Evolutionary conservation across 2,888 invertebrate species (phyloP).

Genomic region (Tinea trinotella): DNA sequence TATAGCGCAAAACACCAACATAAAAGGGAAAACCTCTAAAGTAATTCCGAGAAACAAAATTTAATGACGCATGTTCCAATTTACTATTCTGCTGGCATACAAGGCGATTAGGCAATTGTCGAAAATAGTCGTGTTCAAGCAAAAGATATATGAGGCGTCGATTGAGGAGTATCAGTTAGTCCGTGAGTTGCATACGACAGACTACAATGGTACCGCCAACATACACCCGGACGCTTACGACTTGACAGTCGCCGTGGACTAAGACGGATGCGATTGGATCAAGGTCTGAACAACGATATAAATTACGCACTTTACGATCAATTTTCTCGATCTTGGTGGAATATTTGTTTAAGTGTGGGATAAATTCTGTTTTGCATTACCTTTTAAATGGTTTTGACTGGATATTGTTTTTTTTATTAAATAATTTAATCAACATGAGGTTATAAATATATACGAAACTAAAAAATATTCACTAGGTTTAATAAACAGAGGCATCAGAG

Average conservation of each 20-base stretch:
- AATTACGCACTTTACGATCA: conserved; percentile 13
- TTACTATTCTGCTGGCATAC: conserved; percentile 38
- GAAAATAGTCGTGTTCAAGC: conserved; percentile 32
- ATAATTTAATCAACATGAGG: no score
- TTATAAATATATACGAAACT: no score
- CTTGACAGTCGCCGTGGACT: conserved; percentile 4
- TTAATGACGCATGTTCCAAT: conserved; percentile 25
- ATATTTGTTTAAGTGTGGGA: no score
- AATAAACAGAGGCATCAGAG: no score
- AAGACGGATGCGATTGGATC: conserved; percentile 9
- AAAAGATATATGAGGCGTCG: conserved; percentile 55
- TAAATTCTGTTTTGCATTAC: no score
- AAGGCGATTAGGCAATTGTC: conserved; percentile 43
- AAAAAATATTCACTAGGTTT: no score
- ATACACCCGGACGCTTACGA: not conserved
- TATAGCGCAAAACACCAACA: not conserved
- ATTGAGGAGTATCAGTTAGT: conserved; percentile 33
- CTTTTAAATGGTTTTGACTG: no score
- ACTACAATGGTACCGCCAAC: conserved; percentile 14
- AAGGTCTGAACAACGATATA: conserved; percentile 14
- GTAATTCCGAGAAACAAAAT: not conserved
- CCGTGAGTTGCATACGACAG: conserved; percentile 5
- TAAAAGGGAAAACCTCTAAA: not conserved
- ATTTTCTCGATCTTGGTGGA: not conserved
- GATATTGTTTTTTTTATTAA: no score